Evolutionary conservation across 2,888 invertebrate species (phyloP).

Genomic region (Diogma glabrata): DNA sequence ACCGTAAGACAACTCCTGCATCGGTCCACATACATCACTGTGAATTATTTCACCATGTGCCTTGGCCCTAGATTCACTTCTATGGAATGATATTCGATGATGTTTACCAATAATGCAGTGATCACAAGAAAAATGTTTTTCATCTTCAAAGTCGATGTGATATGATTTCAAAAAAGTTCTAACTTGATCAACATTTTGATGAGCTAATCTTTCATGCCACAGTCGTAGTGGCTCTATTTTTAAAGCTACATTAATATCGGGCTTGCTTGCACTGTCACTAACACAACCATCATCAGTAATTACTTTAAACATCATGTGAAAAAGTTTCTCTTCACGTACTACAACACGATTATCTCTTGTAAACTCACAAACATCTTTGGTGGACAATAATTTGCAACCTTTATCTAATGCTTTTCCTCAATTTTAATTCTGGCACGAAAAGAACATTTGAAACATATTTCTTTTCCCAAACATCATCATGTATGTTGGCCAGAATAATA

Average conservation of each 20-base stretch:
- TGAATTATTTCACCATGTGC: slow-evolving; percentile 17
- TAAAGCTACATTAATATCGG: background rate
- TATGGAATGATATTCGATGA: slow-evolving; percentile 13
- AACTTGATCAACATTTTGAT: slow-evolving; percentile 15
- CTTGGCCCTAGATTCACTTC: slow-evolving; percentile 11
- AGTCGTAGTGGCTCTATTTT: slow-evolving; percentile 6
- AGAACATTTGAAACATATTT: slow-evolving; percentile 17
- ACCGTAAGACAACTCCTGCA: slow-evolving; percentile 17
- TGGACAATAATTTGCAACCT: slow-evolving; percentile 9
- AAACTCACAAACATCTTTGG: slow-evolving; percentile 11
- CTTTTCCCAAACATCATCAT: slow-evolving; percentile 11
- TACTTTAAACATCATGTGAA: slow-evolving; percentile 13
- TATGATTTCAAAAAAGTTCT: slow-evolving; percentile 12
- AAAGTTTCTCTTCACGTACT: slow-evolving; percentile 14
- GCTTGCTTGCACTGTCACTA: background rate
- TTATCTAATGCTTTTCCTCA: slow-evolving; percentile 11
- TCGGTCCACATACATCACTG: slow-evolving; percentile 19
- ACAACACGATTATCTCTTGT: slow-evolving; percentile 14
- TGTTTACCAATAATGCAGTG: slow-evolving; percentile 16
- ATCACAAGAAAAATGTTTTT: slow-evolving; percentile 15
- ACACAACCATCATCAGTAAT: too few relatives aligned
- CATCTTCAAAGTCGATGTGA: slow-evolving; percentile 7
- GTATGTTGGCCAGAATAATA: slow-evolving; percentile 14
- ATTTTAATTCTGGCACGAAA: slow-evolving; percentile 16
- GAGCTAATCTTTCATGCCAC: slow-evolving; percentile 16